phyloP scores from a whole-genome alignment of 1,140 invertebrate species.

The Brachionus asplanchnoidis region DNA sequence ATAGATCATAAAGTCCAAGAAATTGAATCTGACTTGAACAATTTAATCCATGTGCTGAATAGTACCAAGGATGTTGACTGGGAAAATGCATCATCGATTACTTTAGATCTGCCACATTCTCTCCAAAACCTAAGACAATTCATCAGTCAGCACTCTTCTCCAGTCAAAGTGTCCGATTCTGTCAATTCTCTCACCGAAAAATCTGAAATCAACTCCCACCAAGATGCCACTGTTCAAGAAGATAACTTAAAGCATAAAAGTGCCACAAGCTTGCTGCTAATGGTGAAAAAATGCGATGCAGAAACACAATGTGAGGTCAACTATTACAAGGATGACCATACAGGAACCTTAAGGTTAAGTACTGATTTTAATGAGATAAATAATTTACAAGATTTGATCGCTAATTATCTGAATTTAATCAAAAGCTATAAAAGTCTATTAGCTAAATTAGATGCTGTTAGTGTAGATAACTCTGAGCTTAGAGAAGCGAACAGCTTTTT shows the following conservation, averaged over 20 bases:
- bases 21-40: conserved; percentile 26
- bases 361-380: conserved; percentile 36
- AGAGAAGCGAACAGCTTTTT: not conserved
- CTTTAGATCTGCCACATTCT: not conserved
- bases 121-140: not conserved
- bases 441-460: conserved; percentile 40
- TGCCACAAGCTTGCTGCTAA: not conserved
- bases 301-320: not conserved
- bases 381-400: conserved; percentile 36
- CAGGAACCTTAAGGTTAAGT: conserved; percentile 15
- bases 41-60: not conserved
- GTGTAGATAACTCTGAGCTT: conserved; percentile 24
- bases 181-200: not conserved
- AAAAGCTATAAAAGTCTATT: conserved; percentile 33
- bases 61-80: not conserved
- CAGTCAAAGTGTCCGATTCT: not conserved
- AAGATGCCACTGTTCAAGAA: not conserved
- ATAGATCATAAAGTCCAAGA: conserved; percentile 17
- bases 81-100: not conserved
- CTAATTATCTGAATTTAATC: conserved; percentile 34
- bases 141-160: not conserved
- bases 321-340: not conserved
- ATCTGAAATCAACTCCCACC: not conserved
- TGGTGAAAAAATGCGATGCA: not conserved
- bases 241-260: not conserved